Evolutionary conservation across 2,113 vertebrate species (phyloP), one percentile per base, ranked within the genome.

Genomic region (Elaphurus davidianus): DNA sequence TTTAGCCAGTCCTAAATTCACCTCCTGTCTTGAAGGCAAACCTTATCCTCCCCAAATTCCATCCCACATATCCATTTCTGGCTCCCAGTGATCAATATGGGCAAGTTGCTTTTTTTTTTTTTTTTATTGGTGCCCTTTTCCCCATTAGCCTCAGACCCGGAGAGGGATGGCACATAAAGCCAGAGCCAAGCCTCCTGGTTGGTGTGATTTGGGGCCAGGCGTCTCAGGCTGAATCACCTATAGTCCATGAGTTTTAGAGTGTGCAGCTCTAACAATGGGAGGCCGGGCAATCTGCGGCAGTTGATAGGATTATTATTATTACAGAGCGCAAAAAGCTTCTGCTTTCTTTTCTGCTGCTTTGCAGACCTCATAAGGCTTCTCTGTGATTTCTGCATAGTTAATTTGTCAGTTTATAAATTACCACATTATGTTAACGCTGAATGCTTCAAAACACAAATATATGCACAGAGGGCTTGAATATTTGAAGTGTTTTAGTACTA

Each of bases 391-490:
- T 99, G 98, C 97, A 99, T 98, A 99, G 98, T 98, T 99, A 99
- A 99, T 99, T 99, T 99, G 98, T 99, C 99, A 99, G 98, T 99
- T 99, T 99, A 99, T 99, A 99, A 99, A 99, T 99, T 98, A 98
- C 98, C 98, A 99, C 98, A 99, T 99, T 99, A 99, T 57, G 84
- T 98, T 99, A 99, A 98, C 36, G 23, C 94, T 98, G 98, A 99
- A 99, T 99, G 98, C 98, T 99, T 99, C 98, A 98, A 99, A 99
- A 99, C 98, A 99, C 98, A 99, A 99, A 99, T 99, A 99, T 98
- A 98, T 98, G 98, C 98, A 98, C 98, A 98, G 98, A 98, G 99
- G 98, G 97, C 98, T 99, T 98, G 98, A 99, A 98, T 99, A 99
- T 99, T 98, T 98, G 98, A 99, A 99, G 98, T 99, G 98, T 98